Conservation (phyloP, 2,113 vertebrate genomes). For the Phyllopteryx taeniolatus region DNA sequence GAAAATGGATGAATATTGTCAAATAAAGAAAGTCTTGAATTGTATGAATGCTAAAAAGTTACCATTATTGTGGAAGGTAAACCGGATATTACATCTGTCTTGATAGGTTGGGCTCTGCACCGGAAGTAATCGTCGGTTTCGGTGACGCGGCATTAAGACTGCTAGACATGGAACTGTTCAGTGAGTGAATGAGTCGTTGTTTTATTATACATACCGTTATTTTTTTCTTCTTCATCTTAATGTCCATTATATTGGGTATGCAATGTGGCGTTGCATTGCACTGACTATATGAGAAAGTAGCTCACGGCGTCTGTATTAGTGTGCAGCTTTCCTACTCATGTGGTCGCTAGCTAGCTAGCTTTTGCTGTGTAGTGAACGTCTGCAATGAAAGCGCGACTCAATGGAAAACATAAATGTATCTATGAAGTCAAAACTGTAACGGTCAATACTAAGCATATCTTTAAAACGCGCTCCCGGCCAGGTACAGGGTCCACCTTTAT, state of each 20-base stretch:
- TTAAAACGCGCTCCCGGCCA: neutral
- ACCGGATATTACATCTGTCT: conserved; percentile 29
- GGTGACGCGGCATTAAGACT: conserved; percentile 76
- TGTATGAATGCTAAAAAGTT: no score
- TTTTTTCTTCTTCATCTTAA: no score
- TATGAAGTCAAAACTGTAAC: neutral
- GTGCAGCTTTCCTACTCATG: conserved; percentile 9
- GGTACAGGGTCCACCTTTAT: neutral
- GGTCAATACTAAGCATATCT: neutral
- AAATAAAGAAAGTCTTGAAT: no score
- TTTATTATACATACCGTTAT: neutral
- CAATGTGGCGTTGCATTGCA: neutral
- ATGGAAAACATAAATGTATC: neutral
- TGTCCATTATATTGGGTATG: neutral
- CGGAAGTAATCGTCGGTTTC: conserved; percentile 66
- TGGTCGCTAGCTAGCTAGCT: conserved; percentile 33
- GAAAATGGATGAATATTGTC: no score
- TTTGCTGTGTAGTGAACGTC: conserved; percentile 14
- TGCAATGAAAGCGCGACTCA: conserved; percentile 37
- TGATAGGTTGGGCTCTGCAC: conserved; percentile 24
- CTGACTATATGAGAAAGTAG: neutral
- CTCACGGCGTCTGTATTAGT: neutral
- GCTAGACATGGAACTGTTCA: conserved; percentile 69
- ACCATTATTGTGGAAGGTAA: conserved; percentile 50
- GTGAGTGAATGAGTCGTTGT: conserved; percentile 57